These are phyloP conservation scores for Cyclophora albipunctata DNA, from an alignment of 2,888 invertebrate genomes.

Conservation along the genomic window DNA sequence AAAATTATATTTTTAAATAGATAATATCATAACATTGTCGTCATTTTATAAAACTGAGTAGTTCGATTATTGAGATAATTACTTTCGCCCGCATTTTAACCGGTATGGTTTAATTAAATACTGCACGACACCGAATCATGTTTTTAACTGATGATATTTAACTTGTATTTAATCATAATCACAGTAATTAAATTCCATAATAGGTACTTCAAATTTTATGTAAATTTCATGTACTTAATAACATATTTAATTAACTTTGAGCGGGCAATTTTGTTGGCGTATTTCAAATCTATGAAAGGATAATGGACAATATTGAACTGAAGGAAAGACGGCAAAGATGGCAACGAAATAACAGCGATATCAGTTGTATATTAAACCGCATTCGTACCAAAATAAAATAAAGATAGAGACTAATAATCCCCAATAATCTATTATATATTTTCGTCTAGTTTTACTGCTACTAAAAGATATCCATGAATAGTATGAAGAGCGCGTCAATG, in stretches of 20 bases:
- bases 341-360: too few relatives aligned
- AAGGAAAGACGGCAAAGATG: too few relatives aligned
- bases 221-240: conserved; percentile 1
- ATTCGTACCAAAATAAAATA: conserved; percentile 32
- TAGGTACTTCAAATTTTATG: conserved; percentile 14
- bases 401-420: conserved; percentile 36
- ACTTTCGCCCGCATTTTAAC: conserved; percentile 44
- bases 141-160: conserved; percentile 24
- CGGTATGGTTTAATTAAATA: conserved; percentile 51
- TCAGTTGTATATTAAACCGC: too few relatives aligned
- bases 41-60: conserved; percentile 4
- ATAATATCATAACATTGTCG: too few relatives aligned
- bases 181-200: too few relatives aligned
- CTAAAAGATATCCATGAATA: conserved; percentile 31
- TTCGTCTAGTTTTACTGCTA: conserved; percentile 37
- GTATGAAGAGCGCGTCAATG: conserved; percentile 20
- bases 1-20: too few relatives aligned
- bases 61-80: conserved; percentile 42
- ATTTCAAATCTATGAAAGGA: too few relatives aligned
- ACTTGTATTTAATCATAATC: conserved; percentile 1
- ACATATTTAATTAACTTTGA: too few relatives aligned
- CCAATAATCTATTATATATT: conserved; percentile 34
- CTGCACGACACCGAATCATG: conserved; percentile 36
- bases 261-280: too few relatives aligned
- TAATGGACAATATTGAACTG: too few relatives aligned